A percentile compares a stretch with the other conserved stretches of the same genome.
Evolutionary conservation across 2,797 vertebrate genomes (phyloP).

Genomic region (Leptatherina wallacei): DNA sequence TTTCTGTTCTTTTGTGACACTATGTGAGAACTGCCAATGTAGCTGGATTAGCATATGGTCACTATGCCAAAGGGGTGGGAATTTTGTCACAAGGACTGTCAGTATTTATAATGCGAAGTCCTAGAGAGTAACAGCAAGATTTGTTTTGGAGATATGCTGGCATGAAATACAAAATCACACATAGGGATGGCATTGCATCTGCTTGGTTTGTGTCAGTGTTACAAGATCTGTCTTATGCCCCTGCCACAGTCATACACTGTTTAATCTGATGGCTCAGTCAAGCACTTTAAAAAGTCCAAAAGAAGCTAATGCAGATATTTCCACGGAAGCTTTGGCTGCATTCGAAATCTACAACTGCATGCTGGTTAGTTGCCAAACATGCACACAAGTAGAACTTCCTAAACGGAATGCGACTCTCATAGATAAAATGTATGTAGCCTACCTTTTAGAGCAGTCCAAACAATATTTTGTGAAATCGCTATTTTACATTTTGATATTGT

Average conservation of each 20-base stretch:
- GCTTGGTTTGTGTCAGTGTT: background rate
- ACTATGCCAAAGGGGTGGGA: slow-evolving; percentile 8
- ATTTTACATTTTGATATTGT: background rate
- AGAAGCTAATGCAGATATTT: background rate
- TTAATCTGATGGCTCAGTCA: background rate
- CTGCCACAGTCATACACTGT: background rate
- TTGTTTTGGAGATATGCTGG: slow-evolving; percentile 6
- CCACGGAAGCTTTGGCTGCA: background rate
- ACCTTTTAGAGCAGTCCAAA: background rate
- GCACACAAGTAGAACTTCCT: background rate
- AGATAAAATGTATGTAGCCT: background rate
- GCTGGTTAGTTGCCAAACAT: background rate
- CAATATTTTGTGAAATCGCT: background rate
- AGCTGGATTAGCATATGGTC: slow-evolving; percentile 5
- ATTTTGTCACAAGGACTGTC: background rate
- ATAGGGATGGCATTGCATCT: background rate
- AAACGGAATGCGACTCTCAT: background rate
- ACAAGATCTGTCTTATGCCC: background rate
- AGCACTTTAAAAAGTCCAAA: background rate
- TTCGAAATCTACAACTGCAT: background rate
- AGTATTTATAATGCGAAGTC: slow-evolving; percentile 1
- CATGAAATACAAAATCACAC: slow-evolving; percentile 2
- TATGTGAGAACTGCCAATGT: background rate
- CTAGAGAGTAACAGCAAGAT: slow-evolving; percentile 5
- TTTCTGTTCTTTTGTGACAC: background rate